These are phyloP conservation scores for Clytia hemisphaerica DNA, from an alignment of 30 jellyfish, hydroid and myxozoan species.

Conservation along the genomic window DNA sequence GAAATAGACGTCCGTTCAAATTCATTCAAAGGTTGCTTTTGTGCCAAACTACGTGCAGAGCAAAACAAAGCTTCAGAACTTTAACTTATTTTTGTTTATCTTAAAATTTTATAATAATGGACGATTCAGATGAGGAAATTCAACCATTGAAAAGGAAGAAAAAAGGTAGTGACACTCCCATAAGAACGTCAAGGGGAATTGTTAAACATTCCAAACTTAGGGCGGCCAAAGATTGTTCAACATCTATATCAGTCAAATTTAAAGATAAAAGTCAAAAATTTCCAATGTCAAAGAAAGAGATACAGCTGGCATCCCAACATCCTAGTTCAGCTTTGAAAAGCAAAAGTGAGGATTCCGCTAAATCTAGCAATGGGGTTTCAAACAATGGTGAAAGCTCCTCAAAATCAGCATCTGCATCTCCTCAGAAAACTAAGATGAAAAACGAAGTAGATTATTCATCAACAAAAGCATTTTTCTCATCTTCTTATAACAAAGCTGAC, in stretches of 20 bases:
- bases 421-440: not conserved
- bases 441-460: not conserved
- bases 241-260: too few relatives aligned
- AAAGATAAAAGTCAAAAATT: too few relatives aligned
- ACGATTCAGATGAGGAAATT: slow-evolving; percentile 4
- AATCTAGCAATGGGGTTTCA: too few relatives aligned
- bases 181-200: too few relatives aligned
- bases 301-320: too few relatives aligned
- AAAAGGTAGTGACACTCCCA: not conserved
- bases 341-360: too few relatives aligned
- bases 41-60: slow-evolving; percentile 32
- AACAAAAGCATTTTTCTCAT: not conserved
- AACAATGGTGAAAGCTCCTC: too few relatives aligned
- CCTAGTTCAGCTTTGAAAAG: too few relatives aligned
- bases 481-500: slow-evolving; percentile 1
- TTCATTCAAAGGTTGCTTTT: slow-evolving; percentile 86
- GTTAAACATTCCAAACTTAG: too few relatives aligned
- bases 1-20: slow-evolving; percentile 81
- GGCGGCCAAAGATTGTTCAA: too few relatives aligned
- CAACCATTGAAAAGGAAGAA: slow-evolving; percentile 13
- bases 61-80: not conserved
- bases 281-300: too few relatives aligned
- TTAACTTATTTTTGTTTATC: not conserved
- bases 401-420: not conserved
- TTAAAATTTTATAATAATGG: not conserved